phyloP scores from a whole-genome alignment of 1,140 invertebrate genomes.

The Laupala kohalensis region DNA sequence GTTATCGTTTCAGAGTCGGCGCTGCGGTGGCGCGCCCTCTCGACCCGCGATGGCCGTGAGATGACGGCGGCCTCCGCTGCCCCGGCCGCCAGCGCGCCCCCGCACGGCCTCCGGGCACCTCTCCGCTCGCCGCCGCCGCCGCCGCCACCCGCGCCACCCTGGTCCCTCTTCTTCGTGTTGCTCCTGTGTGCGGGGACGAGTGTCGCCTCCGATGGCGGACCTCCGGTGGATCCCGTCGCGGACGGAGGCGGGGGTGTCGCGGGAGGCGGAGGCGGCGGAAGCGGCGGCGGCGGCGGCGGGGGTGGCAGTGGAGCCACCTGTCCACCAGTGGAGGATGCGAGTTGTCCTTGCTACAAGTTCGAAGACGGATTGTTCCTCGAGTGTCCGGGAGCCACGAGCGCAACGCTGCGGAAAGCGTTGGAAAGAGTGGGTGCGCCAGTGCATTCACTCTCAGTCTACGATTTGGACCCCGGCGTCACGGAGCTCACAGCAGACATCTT shows the following conservation, averaged over 20 bases:
- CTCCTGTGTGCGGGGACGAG: too few species aligned
- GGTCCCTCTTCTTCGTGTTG: too few species aligned
- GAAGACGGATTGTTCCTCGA: constrained; percentile 81
- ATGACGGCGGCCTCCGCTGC: neutral
- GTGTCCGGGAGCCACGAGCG: constrained; percentile 62
- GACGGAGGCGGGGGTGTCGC: too few species aligned
- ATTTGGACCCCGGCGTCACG: constrained; percentile 61
- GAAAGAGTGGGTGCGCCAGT: constrained; percentile 41
- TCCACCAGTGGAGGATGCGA: constrained; percentile 28
- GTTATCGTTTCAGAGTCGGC: neutral
- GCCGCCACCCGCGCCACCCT: too few species aligned
- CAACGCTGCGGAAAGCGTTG: constrained; percentile 36
- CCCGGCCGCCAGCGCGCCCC: too few species aligned
- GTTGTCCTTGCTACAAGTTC: constrained; percentile 80
- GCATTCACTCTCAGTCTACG: constrained; percentile 75
- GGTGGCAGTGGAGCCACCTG: too few species aligned
- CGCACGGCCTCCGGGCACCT: too few species aligned
- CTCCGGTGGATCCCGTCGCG: too few species aligned
- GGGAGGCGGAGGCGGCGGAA: too few species aligned
- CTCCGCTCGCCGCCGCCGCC: too few species aligned
- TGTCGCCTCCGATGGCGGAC: too few species aligned
- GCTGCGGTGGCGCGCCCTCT: neutral
- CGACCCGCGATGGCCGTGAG: neutral
- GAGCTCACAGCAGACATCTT: constrained; percentile 56
- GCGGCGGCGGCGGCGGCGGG: too few species aligned